phyloP scores from a whole-genome alignment of 2,888 invertebrate genomes.

The Abrostola tripartita region DNA sequence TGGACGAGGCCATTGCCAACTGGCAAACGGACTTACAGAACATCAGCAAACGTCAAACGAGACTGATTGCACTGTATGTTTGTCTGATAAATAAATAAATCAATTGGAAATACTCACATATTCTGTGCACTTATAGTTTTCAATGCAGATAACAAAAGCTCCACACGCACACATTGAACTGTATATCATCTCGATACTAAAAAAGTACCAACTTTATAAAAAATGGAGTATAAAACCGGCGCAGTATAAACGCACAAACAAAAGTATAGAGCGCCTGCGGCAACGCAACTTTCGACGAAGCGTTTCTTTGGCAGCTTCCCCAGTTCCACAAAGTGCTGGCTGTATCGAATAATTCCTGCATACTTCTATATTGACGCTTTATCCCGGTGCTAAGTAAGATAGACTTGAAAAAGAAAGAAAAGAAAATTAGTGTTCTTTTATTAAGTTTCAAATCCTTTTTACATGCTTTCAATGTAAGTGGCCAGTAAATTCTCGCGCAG shows the following conservation, averaged over 20 bases:
- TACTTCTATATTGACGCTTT: slow-evolving; percentile 32
- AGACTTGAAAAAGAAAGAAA: not conserved
- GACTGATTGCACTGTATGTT: no score
- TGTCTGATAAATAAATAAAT: no score
- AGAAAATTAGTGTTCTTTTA: no score
- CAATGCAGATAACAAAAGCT: not conserved
- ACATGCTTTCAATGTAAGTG: no score
- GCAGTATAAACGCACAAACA: slow-evolving; percentile 19
- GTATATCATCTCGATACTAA: not conserved
- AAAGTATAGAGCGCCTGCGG: slow-evolving; percentile 44
- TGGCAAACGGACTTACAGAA: no score
- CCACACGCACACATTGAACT: not conserved
- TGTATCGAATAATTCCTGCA: slow-evolving; percentile 54
- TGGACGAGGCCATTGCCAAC: no score
- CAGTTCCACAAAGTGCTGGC: slow-evolving; percentile 42
- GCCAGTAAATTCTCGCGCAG: no score
- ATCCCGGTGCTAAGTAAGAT: slow-evolving; percentile 21
- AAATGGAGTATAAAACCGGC: slow-evolving; percentile 22
- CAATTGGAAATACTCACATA: no score
- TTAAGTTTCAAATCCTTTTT: no score
- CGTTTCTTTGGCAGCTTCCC: slow-evolving; percentile 33
- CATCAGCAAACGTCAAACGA: no score
- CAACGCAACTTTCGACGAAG: slow-evolving; percentile 38
- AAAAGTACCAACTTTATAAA: slow-evolving; percentile 8
- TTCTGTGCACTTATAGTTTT: no score